Evolutionary conservation across 2,113 vertebrate species (phyloP).

Genomic region (Pelecanus crispus): DNA sequence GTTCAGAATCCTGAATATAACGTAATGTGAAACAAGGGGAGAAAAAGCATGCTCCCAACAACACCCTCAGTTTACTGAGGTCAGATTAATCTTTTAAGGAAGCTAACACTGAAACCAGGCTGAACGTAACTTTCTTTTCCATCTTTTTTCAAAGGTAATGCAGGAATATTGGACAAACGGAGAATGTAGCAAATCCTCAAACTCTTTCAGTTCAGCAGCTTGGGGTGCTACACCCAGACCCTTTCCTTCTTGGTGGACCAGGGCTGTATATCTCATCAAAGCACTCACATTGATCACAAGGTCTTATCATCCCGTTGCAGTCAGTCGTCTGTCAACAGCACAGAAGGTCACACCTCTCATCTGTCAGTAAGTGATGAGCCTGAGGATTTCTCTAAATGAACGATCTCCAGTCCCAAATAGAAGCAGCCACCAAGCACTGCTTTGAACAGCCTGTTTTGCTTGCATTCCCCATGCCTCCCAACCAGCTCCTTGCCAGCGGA

Average conservation of each 20-base stretch:
- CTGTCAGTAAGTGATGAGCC: not conserved
- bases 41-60: not conserved
- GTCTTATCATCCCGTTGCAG: not conserved
- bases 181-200: not conserved
- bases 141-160: not conserved
- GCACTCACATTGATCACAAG: not conserved
- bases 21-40: not conserved
- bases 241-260: not conserved
- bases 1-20: not conserved
- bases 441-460: not conserved
- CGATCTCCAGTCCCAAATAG: not conserved
- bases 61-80: not conserved
- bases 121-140: not conserved
- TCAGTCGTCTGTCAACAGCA: not conserved
- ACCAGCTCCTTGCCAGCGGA: not conserved
- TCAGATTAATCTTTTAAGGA: not conserved
- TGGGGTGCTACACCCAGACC: not conserved
- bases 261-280: not conserved
- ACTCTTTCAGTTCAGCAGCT: not conserved
- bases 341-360: not conserved
- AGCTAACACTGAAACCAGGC: not conserved
- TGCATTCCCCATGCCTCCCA: not conserved
- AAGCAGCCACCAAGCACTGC: not conserved
- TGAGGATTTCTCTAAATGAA: conserved; percentile 13
- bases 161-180: not conserved